A percentile compares a stretch with the other conserved stretches of the same genome.
Conservation (phyloP, 2,113 vertebrate genomes). For the Atlantisia rogersi region DNA sequence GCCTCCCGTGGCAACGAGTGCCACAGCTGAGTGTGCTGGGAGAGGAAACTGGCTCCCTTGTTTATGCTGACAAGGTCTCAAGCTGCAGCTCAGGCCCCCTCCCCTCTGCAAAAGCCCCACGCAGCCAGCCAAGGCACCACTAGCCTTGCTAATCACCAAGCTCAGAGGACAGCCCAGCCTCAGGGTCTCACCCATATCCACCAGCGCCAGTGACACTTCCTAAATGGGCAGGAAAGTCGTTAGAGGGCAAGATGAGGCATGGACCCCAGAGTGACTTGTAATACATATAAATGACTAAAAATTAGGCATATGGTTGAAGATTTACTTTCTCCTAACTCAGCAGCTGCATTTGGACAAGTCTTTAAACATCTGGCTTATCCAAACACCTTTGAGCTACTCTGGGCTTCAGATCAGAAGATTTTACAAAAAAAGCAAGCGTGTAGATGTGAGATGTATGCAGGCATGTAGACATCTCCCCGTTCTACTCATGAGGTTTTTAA, state of each 20-base stretch:
- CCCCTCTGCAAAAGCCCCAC: rapidly evolving
- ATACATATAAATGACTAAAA: not conserved
- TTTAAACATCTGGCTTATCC: not conserved
- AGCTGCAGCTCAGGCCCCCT: not conserved
- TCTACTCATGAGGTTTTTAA: not conserved
- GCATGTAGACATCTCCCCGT: not conserved
- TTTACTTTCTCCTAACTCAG: not conserved
- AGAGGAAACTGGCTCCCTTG: not conserved
- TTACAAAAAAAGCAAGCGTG: not conserved
- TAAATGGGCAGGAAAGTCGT: not conserved
- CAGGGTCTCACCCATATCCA: rapidly evolving
- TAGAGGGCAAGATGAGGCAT: not conserved
- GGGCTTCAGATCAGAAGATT: not conserved
- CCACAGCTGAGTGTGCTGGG: not conserved
- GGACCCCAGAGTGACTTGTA: not conserved
- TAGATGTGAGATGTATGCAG: not conserved
- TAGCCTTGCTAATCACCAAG: not conserved
- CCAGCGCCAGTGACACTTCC: not conserved
- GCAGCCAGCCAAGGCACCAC: not conserved
- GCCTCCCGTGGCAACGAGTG: not conserved
- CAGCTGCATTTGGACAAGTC: not conserved
- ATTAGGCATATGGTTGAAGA: not conserved
- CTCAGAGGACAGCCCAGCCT: not conserved
- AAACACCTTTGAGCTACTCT: not conserved
- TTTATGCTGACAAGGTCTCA: not conserved